Conservation (phyloP, 2,113 vertebrate species). For the Todiramphus saurophagus region DNA sequence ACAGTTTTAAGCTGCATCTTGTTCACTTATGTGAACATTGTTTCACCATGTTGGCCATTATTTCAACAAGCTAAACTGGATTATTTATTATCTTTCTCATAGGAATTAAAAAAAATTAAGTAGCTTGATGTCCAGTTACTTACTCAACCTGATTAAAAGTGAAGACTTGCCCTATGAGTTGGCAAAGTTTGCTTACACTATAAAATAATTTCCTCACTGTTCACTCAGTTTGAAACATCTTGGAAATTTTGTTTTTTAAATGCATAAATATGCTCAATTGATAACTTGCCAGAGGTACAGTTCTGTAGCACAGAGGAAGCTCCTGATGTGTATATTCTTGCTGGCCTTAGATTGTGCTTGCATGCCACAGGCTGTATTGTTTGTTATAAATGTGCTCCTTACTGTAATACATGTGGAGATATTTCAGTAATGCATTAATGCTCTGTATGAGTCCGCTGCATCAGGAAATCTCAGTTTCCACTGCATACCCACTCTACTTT, state of each 20-base stretch:
- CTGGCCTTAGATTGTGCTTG: background rate
- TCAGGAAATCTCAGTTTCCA: background rate
- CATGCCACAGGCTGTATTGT: background rate
- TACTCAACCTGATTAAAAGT: background rate
- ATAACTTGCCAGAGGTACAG: background rate
- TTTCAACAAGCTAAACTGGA: constrained; percentile 44
- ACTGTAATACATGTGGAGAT: background rate
- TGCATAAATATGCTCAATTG: background rate
- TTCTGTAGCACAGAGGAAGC: background rate
- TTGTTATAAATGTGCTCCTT: background rate
- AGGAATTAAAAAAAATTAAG: constrained; percentile 12
- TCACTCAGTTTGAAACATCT: constrained; percentile 3
- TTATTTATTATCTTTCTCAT: constrained; percentile 33
- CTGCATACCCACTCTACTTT: background rate
- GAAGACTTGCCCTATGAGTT: constrained; percentile 10
- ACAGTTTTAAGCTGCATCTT: background rate
- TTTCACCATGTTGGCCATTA: constrained; percentile 25
- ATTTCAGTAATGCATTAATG: background rate
- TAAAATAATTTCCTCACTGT: constrained; percentile 10
- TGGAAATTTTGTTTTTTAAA: background rate
- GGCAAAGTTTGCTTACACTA: background rate
- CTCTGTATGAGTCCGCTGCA: background rate
- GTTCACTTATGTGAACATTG: background rate
- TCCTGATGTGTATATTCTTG: background rate
- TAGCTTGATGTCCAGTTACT: background rate